Evolutionary conservation across 2,797 vertebrate species (phyloP), one percentile per base, ranked within the genome.

Genomic region (Parauchenoglanis ngamensis): DNA sequence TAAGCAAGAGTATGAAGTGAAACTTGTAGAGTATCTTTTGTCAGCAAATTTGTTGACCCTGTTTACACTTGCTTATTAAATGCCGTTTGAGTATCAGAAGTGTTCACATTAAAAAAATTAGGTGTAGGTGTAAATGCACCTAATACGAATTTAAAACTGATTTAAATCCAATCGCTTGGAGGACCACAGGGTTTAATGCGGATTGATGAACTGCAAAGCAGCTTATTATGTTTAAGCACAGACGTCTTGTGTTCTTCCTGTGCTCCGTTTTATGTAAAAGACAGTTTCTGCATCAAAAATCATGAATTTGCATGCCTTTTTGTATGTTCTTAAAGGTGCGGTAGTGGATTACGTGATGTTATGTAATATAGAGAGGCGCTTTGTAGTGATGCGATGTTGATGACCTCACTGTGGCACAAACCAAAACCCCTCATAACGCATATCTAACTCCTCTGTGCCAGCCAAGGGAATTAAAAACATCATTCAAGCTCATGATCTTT

Each of bases 271-370:
- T 76, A 54, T 77, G 49, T 15, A 49, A 75, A 75, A 75, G 23
- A n/a, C 13, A 12, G 72, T 75, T n/a, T 49, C 28, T 49, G 72
- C 23, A 13, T 49, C 72, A 15, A 46, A 54, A 54, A 49, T 52
- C 13, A 52, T 28, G 73, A 23, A 76, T 78, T 78, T 78, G 76
- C 76, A 78, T 78, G n/a, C 7, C 8, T 56, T 78, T 31, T 21
- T 78, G 13, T 23, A 23, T 57, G 19, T 57, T 59, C 10, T 44
- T 57, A 31, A 10, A 78, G 15, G 5, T 8, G 7, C 52, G 19
- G 7, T 28, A 10, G 52, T 31, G 49, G 75, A 54, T 46, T 70
- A 7, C 12, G 46, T 8, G 46, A 56, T 31, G 3, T 19, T 21
- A 57, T 57, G 19, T 35, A 31, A 78, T 21, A 1, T 35, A 21